Evolutionary conservation across 2,113 vertebrate genomes (phyloP).

Genomic region (Acrocephalus arundinaceus): DNA sequence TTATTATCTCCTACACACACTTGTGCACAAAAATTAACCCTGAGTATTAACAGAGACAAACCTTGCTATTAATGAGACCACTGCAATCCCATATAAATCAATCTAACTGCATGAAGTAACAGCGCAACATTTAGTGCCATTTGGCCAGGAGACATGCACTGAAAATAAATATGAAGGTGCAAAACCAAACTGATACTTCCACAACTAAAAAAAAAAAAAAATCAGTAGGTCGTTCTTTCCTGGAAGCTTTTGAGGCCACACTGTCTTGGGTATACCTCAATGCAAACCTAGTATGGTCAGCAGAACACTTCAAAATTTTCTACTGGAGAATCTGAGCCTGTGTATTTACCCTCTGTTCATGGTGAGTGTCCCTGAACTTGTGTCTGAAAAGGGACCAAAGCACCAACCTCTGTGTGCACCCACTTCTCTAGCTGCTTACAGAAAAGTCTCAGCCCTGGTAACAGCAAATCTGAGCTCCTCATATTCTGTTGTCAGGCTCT

Average conservation of each 20-base stretch:
- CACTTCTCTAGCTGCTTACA: background rate
- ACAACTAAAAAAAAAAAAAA: background rate
- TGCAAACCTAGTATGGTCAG: background rate
- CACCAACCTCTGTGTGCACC: background rate
- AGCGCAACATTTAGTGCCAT: background rate
- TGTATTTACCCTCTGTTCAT: background rate
- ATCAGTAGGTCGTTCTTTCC: background rate
- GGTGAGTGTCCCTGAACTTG: rapidly evolving
- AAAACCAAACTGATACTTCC: background rate
- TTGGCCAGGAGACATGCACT: background rate
- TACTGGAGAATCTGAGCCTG: background rate
- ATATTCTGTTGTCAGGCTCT: background rate
- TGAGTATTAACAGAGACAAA: background rate
- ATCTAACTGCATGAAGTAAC: background rate
- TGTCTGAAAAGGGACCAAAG: background rate
- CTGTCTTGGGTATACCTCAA: too few relatives aligned
- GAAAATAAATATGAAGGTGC: background rate
- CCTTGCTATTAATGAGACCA: background rate
- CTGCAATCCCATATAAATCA: background rate
- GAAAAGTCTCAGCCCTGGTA: background rate
- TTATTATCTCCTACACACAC: background rate
- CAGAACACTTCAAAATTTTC: background rate
- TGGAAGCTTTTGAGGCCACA: background rate
- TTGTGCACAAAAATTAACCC: background rate
- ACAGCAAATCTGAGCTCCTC: background rate